Base-by-base conservation (phyloP, 2,797 vertebrate species). In the Gallirallus australis region DNA sequence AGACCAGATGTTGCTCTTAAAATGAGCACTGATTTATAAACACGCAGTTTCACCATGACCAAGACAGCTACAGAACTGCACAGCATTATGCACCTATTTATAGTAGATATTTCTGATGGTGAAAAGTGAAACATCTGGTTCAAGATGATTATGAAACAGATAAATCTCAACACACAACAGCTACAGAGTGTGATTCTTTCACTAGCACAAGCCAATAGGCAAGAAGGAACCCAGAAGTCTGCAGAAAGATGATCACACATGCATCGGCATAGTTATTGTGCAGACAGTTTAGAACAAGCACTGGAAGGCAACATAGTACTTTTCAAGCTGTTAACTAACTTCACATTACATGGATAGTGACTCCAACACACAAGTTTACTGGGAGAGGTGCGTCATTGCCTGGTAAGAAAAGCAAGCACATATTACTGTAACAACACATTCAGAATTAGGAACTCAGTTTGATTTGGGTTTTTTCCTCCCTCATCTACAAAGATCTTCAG, bases 1-100 rank as follows among this genome's bases (percentile, higher is more conserved):
- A 86, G 60, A 83, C 83, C 91, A 96, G 94, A 97, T 96, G 95
- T 87, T 95, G 79, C 79, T 93, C 84, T 96, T 95, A 52, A 85
- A 96, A 82, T 33, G 42, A 95, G 35, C 89, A 88, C 42, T 61
- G 61, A 92, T 93, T 94, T 91, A 90, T 90, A 94, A 89, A 91
- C 70, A 94, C 0, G 1, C 33, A 33, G 47, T 82, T 96, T 90
- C 79, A 82, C 76, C 86, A 66, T 7, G 17, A 93, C 72, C 93
- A 92, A 90, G 71, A 64, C 92, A 86, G 63, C 60, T 88, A 91
- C 84, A 89, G 53, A 91, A 64, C 35, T 59, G 40, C 70, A 94
- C 28, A 89, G 78, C 59, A 70, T 59, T 72, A 53, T 19, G 35
- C 35, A 91, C 75, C 91, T 95, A 95, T 93, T 95, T 82, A 84